phyloP scores from a whole-genome alignment of 35 echinoderm and acorn worm genomes.

The Ophioderma brevispina region DNA sequence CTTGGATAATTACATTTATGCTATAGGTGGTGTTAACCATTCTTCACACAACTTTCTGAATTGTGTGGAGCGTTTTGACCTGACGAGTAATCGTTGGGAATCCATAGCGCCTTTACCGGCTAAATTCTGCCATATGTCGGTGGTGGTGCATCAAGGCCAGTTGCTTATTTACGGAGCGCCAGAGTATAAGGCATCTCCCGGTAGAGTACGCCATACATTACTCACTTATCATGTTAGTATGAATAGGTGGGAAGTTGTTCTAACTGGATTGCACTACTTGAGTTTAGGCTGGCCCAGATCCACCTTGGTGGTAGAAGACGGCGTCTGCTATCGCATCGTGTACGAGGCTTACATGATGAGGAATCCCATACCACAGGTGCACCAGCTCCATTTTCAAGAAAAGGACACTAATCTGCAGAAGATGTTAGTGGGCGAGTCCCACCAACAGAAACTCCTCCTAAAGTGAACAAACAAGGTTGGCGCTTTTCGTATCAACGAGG shows the following conservation, averaged over 20 bases:
- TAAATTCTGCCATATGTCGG: neutral
- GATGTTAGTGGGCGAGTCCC: neutral
- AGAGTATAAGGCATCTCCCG: neutral
- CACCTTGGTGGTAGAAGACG: neutral
- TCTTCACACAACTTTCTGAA: neutral
- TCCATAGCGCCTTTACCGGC: neutral
- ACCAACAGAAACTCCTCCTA: neutral
- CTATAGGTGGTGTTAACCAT: neutral
- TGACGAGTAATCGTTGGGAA: neutral
- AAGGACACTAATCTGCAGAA: neutral
- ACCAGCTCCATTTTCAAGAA: neutral
- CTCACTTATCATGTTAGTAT: neutral
- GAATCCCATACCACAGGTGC: neutral
- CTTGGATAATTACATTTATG: neutral
- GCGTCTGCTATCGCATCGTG: neutral
- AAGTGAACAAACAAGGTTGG: neutral
- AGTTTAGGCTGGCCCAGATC: neutral
- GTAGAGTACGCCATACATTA: neutral
- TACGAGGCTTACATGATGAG: slow-evolving; percentile 5
- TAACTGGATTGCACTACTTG: neutral
- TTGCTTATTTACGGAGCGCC: neutral
- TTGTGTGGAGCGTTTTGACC: neutral
- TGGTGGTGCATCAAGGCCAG: neutral
- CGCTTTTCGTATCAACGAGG: neutral
- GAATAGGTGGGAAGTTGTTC: neutral